These are phyloP conservation scores for Andrena praecox DNA, from an alignment of 2,888 invertebrate species.

Conservation along the genomic window DNA sequence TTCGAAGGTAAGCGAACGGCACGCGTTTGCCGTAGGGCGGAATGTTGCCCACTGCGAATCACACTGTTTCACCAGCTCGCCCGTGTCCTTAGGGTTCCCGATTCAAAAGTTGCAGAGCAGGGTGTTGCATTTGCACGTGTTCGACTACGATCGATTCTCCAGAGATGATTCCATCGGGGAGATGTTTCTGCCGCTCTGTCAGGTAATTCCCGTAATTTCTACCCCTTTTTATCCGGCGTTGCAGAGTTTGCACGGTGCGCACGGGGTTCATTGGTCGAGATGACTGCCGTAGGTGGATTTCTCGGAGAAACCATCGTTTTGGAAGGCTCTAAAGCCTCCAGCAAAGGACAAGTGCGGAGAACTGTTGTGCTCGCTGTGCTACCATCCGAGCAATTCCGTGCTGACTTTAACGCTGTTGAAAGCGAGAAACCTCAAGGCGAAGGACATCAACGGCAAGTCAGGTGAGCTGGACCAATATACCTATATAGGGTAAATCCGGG, in stretches of 20 bases:
- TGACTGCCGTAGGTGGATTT: constrained; percentile 90
- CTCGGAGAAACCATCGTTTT: constrained; percentile 97
- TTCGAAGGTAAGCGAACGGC: constrained; percentile 89
- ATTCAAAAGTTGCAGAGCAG: constrained; percentile 96
- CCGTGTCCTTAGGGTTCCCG: constrained; percentile 89
- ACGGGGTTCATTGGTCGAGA: too few species aligned
- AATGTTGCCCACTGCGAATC: not conserved
- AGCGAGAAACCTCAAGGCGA: constrained; percentile 97
- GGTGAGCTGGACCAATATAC: constrained; percentile 85
- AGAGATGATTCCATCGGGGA: constrained; percentile 97
- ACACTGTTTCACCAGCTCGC: not conserved
- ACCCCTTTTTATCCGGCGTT: not conserved
- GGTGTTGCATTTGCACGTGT: constrained; percentile 96
- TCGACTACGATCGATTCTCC: constrained; percentile 97
- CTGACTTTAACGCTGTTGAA: constrained; percentile 96
- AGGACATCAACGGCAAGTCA: constrained; percentile 98
- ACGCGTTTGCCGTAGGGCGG: not conserved
- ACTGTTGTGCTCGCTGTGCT: constrained; percentile 95
- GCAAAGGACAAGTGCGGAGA: constrained; percentile 97
- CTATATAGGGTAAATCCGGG: too few species aligned
- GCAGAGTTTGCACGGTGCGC: too few species aligned
- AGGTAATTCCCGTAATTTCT: constrained; percentile 86
- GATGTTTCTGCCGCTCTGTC: constrained; percentile 95
- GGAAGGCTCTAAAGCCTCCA: constrained; percentile 96
- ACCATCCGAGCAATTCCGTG: constrained; percentile 97